A percentile compares a stretch with the other conserved stretches of the same genome.
These are phyloP conservation scores for Platycnemis pennipes DNA, from an alignment of 2,888 invertebrate species.

Conservation along the genomic window DNA sequence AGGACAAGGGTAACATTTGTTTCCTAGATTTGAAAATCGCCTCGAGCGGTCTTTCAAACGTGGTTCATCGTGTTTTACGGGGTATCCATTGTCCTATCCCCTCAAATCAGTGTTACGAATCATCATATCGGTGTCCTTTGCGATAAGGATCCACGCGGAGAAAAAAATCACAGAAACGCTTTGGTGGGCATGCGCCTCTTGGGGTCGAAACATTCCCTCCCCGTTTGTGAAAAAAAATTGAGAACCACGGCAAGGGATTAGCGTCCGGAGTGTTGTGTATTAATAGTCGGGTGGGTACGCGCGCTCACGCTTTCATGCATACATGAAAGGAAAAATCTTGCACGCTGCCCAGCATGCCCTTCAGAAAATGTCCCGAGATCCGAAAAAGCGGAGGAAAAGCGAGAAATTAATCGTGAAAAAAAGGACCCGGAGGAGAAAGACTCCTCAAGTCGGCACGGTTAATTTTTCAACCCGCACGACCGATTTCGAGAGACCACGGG, in stretches of 20 bases:
- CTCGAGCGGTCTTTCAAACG: conserved; percentile 13
- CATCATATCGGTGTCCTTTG: conserved; percentile 25
- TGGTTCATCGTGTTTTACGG: neutral
- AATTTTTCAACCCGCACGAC: conserved; percentile 56
- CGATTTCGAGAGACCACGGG: neutral
- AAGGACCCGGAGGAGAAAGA: neutral
- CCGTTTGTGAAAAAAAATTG: neutral
- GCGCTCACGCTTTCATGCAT: neutral
- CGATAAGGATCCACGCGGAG: neutral
- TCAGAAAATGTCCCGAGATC: neutral
- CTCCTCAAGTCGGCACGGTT: conserved; percentile 28
- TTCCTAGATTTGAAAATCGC: neutral
- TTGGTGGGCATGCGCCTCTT: neutral
- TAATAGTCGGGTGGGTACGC: neutral
- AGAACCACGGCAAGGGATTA: neutral
- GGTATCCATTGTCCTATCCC: neutral
- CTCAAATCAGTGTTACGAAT: neutral
- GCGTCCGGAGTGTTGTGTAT: neutral
- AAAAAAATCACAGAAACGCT: neutral
- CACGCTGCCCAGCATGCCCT: neutral
- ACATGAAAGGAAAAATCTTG: conserved; percentile 25
- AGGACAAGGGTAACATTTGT: conserved; percentile 1
- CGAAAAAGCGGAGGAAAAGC: conserved; percentile 23
- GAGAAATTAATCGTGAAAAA: conserved; percentile 15
- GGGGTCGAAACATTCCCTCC: neutral